Conservation (phyloP, 2,888 invertebrate species). For the Cynaeus angustus region DNA sequence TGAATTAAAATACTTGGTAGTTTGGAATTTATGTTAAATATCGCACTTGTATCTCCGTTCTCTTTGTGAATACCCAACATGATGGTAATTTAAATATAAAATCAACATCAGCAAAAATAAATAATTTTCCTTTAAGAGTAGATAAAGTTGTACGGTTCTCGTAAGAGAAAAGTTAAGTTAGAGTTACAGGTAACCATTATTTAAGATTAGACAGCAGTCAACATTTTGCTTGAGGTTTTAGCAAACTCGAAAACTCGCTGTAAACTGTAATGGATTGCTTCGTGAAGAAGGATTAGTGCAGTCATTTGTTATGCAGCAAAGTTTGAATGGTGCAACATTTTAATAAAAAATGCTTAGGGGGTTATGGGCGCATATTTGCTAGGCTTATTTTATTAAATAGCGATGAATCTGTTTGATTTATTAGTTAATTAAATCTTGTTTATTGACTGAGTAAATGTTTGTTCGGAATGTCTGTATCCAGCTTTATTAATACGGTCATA, state of each 20-base stretch:
- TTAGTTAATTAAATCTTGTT: conserved; percentile 6
- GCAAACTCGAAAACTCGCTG: conserved; percentile 11
- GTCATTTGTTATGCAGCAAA: neutral
- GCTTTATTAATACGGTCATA: neutral
- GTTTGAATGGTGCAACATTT: no score
- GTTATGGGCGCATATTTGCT: neutral
- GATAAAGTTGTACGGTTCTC: neutral
- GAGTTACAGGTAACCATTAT: conserved; percentile 31
- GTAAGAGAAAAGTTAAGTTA: neutral
- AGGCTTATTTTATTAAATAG: conserved; percentile 8
- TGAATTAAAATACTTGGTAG: no score
- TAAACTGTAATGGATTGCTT: conserved; percentile 13
- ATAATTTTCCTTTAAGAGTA: no score
- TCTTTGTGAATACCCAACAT: no score
- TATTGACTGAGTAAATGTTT: conserved; percentile 2
- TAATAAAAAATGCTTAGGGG: neutral
- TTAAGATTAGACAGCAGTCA: conserved; percentile 16
- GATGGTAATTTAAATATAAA: no score
- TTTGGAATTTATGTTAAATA: no score
- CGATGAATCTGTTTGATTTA: conserved; percentile 7
- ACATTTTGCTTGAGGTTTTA: conserved; percentile 5
- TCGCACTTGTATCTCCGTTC: no score
- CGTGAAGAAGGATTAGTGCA: conserved; percentile 1
- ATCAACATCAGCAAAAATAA: no score
- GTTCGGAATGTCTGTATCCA: neutral